Evolutionary conservation across 1,140 invertebrate species (phyloP).

Genomic region (Coelopa frigida): DNA sequence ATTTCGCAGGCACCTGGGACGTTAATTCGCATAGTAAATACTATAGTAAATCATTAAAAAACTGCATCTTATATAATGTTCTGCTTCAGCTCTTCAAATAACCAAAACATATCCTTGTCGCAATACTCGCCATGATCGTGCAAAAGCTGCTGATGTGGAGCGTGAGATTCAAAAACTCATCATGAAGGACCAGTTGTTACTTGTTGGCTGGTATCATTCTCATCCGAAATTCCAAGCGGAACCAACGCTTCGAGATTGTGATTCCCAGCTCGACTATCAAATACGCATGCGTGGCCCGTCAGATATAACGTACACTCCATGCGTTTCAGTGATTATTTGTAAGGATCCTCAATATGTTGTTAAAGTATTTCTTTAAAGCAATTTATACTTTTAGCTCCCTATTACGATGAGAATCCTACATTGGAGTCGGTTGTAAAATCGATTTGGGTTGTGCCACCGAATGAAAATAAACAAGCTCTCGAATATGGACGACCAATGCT

Average conservation of each 20-base stretch:
- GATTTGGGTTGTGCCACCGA: constrained; percentile 91
- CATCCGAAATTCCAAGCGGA: constrained; percentile 83
- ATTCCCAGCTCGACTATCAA: constrained; percentile 90
- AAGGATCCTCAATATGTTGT: constrained; percentile 31
- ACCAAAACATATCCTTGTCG: constrained; percentile 85
- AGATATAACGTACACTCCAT: constrained; percentile 85
- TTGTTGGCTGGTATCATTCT: constrained; percentile 96
- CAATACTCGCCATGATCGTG: constrained; percentile 69
- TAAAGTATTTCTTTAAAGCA: not conserved
- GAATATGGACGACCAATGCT: constrained; percentile 88
- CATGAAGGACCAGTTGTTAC: constrained; percentile 67
- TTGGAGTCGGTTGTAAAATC: constrained; percentile 75
- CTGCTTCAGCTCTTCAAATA: constrained; percentile 67
- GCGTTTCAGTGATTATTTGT: constrained; percentile 89
- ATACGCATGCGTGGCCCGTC: constrained; percentile 86
- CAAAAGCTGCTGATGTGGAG: constrained; percentile 64
- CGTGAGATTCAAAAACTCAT: constrained; percentile 75
- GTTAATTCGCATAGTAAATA: constrained; percentile 84
- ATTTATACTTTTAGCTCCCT: constrained; percentile 62
- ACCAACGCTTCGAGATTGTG: constrained; percentile 83
- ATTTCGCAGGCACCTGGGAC: constrained; percentile 91
- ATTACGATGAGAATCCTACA: constrained; percentile 68
- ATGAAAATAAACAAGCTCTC: constrained; percentile 73
- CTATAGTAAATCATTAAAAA: not conserved
- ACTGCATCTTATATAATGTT: not conserved